Evolutionary conservation across 1,140 invertebrate genomes (phyloP).

Genomic region (Chrysopa pallens): DNA sequence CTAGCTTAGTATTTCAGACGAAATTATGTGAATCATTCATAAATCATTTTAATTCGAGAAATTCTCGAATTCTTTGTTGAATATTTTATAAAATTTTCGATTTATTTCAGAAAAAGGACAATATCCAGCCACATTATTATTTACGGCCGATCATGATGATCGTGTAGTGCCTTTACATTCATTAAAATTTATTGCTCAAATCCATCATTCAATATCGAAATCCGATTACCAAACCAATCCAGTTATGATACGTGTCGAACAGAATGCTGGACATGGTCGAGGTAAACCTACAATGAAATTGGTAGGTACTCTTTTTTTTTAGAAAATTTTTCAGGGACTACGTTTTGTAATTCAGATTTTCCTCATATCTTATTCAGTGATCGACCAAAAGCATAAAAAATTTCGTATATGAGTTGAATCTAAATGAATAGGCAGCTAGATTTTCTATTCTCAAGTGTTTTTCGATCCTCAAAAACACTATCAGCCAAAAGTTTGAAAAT

Average conservation of each 20-base stretch:
- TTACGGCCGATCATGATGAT: constrained; percentile 97
- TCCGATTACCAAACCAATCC: constrained; percentile 64
- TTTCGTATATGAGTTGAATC: constrained; percentile 4
- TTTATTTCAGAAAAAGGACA: constrained; percentile 26
- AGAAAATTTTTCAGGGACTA: not conserved
- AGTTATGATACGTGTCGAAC: constrained; percentile 76
- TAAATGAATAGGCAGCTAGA: too few relatives aligned
- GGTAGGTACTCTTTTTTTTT: constrained; percentile 30
- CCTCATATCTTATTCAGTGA: too few relatives aligned
- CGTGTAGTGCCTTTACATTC: constrained; percentile 91
- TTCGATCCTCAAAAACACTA: too few relatives aligned
- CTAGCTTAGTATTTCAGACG: too few relatives aligned
- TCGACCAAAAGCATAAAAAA: too few relatives aligned
- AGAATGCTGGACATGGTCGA: constrained; percentile 88
- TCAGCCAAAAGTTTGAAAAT: too few relatives aligned
- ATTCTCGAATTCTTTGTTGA: too few relatives aligned
- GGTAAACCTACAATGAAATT: constrained; percentile 91
- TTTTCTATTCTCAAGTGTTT: too few relatives aligned
- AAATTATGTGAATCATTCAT: too few relatives aligned
- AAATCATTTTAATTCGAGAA: too few relatives aligned
- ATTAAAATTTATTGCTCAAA: constrained; percentile 81
- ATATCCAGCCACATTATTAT: constrained; percentile 79
- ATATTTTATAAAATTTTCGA: too few relatives aligned
- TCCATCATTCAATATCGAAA: constrained; percentile 59
- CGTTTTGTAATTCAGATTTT: too few relatives aligned